These are phyloP conservation scores for Pyrrhia umbra DNA, from an alignment of 2,888 invertebrate species.

Conservation along the genomic window DNA sequence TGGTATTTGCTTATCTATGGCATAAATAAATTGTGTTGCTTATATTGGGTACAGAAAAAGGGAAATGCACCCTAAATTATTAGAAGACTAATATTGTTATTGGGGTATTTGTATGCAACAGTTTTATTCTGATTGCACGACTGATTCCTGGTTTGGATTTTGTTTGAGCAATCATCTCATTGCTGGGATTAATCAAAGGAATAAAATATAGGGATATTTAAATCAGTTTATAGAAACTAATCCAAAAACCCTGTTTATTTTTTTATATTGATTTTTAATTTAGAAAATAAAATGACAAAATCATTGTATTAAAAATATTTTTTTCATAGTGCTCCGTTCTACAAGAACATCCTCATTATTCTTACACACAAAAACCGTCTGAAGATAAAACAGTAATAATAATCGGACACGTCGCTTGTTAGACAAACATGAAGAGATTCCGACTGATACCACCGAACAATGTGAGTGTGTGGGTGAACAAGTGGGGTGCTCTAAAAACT, in stretches of 20 bases:
- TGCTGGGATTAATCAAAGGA: neutral
- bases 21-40: conserved; percentile 30
- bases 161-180: conserved; percentile 29
- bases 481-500: conserved; percentile 71
- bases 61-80: conserved; percentile 40
- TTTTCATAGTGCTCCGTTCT: too few relatives aligned
- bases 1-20: conserved; percentile 41
- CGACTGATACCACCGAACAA: conserved; percentile 85
- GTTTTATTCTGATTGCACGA: conserved; percentile 44
- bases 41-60: conserved; percentile 18
- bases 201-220: neutral
- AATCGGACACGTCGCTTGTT: conserved; percentile 89
- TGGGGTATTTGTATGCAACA: conserved; percentile 39
- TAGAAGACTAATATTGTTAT: conserved; percentile 28
- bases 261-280: too few relatives aligned
- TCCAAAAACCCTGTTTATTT: too few relatives aligned
- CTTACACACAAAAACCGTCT: conserved; percentile 64
- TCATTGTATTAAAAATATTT: neutral
- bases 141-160: conserved; percentile 42
- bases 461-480: conserved; percentile 83
- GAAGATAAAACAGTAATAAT: conserved; percentile 85
- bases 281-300: too few relatives aligned
- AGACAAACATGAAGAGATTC: conserved; percentile 88
- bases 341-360: conserved; percentile 67
- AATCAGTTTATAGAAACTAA: too few relatives aligned